Evolutionary conservation across 53 echinoderm and acorn worm genomes (phyloP).

Genomic region (Apostichopus leukothele): DNA sequence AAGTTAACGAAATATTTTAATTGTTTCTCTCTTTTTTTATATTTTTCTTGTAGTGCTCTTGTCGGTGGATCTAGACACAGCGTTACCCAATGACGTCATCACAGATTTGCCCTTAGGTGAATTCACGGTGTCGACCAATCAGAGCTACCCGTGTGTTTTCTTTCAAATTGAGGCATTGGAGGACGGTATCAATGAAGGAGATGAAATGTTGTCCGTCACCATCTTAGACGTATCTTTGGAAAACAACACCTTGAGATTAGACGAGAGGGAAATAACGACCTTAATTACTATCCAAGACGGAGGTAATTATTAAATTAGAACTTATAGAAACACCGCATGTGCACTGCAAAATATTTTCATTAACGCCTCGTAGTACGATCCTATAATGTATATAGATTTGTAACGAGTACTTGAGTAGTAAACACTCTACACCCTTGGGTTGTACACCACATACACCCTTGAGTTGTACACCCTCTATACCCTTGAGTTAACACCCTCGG

Average conservation of each 20-base stretch:
- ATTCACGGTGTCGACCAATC: not conserved
- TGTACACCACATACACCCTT: too few relatives aligned
- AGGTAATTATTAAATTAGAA: not conserved
- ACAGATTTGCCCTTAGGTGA: not conserved
- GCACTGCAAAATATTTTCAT: too few relatives aligned
- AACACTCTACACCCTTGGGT: too few relatives aligned
- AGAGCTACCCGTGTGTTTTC: not conserved
- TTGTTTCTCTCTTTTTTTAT: too few relatives aligned
- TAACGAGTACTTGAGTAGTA: too few relatives aligned
- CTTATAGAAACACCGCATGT: too few relatives aligned
- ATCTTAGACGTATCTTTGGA: not conserved
- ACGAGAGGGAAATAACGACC: not conserved
- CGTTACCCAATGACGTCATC: not conserved
- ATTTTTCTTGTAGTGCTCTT: not conserved
- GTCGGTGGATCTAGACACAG: not conserved
- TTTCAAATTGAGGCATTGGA: not conserved
- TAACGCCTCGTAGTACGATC: too few relatives aligned
- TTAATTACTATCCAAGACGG: not conserved
- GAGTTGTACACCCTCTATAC: too few relatives aligned
- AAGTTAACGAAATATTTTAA: too few relatives aligned
- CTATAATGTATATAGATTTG: too few relatives aligned
- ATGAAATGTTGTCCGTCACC: not conserved
- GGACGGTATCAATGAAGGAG: conserved; percentile 2
- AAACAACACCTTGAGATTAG: conserved; percentile 13
- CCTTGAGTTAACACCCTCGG: too few relatives aligned